A percentile compares a stretch with the other conserved stretches of the same genome.
Evolutionary conservation across 2,888 invertebrate genomes (phyloP).

Genomic region (Cataglyphis albicans): DNA sequence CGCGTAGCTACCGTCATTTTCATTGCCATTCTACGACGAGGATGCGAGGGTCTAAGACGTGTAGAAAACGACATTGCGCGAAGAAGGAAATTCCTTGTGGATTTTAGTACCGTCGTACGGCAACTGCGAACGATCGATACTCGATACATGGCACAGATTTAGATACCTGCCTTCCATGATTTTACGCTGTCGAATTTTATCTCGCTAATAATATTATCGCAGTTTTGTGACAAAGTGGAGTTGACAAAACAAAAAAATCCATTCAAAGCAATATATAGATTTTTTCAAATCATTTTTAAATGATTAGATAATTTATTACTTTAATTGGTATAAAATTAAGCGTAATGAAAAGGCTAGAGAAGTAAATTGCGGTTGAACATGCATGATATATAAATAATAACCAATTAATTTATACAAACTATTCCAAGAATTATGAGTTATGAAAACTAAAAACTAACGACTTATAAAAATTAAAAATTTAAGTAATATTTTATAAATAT

Average conservation of each 20-base stretch:
- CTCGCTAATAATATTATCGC: neutral
- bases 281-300: neutral
- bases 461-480: neutral
- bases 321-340: neutral
- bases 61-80: constrained; percentile 62
- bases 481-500: neutral
- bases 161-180: constrained; percentile 43
- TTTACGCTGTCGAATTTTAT: constrained; percentile 18
- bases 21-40: constrained; percentile 65
- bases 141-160: constrained; percentile 47
- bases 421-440: neutral
- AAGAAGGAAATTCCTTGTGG: constrained; percentile 61
- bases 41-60: constrained; percentile 56
- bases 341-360: neutral
- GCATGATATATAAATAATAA: too few species aligned
- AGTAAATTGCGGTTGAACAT: neutral
- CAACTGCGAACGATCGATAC: constrained; percentile 57
- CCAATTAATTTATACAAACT: neutral
- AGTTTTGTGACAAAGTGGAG: neutral
- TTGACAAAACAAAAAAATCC: neutral
- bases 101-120: constrained; percentile 60
- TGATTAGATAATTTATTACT: neutral
- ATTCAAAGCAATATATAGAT: neutral
- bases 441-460: neutral
- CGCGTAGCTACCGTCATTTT: constrained; percentile 58